Evolutionary conservation across 2,113 vertebrate genomes (phyloP), one percentile per base, ranked within the genome.

Genomic region (Nerophis ophidion): DNA sequence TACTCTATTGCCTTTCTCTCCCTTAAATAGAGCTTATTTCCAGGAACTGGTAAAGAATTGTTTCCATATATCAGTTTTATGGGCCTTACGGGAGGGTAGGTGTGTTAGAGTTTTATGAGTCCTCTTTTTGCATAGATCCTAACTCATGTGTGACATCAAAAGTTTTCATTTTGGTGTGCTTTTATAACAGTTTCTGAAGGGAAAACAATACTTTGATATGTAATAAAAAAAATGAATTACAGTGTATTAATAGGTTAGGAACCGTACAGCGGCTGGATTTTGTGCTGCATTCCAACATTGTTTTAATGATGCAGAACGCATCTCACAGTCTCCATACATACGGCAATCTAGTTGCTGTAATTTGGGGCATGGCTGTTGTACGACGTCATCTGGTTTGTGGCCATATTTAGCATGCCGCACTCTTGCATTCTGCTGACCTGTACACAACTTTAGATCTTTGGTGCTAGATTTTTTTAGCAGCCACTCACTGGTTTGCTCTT

Each of bases 371-470:
- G 65, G 62, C 48, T 26, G 68, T 63, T 55, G 50, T 64, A 67
- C 14, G 59, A 66, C 69, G 66, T 75, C 77, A 71, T 70, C 68
- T 71, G 71, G 72, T 77, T 56, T 59, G 66, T 49, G 70, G 61
- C 89, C 78, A 74, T 80, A 77, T 89, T 88, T 88, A 87, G 88
- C 72, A 59, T 88, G 89, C 74, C 57, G 12, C 44, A 1, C 84
- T 79, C 82, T 48, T 81, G 75, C 81, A 87, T 85, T 86, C 69
- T 80, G 80, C 84, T 74, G 84, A 79, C 57, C 70, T 76, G 64
- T 75, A 79, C 50, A 68, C 65, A 69, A 74, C 76, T 77, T 74
- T 78, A 79, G 71, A 72, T 67, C 61, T 52, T 42, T 3, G 69
- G 70, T 71, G 76, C 80, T 65, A 69, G 63, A 74, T 85, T 85